phyloP scores from a whole-genome alignment of 1,140 invertebrate species.

The Drosophila erecta region DNA sequence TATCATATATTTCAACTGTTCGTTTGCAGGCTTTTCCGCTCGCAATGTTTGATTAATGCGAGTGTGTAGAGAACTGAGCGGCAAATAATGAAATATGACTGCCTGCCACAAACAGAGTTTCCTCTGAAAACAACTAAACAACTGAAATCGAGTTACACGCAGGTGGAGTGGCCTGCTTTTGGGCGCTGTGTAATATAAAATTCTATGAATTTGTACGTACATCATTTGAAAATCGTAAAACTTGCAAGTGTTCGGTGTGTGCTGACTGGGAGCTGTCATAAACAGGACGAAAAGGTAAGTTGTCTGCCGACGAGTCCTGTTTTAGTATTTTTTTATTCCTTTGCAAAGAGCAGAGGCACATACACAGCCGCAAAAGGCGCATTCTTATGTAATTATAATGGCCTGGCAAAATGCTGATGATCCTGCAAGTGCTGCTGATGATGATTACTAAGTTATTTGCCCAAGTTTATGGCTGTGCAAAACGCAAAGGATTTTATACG shows the following conservation, averaged over 20 bases:
- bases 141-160: constrained; percentile 57
- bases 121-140: constrained; percentile 44
- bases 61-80: constrained; percentile 50
- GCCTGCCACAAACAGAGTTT: constrained; percentile 14
- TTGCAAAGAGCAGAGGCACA: constrained; percentile 58
- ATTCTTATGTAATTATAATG: constrained; percentile 76
- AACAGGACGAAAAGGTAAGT: constrained; percentile 70
- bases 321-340: constrained; percentile 73
- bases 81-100: constrained; percentile 80
- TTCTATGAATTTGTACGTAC: constrained; percentile 84
- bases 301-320: constrained; percentile 21
- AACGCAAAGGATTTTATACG: constrained; percentile 63
- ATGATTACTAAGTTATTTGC: constrained; percentile 66
- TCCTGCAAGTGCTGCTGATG: constrained; percentile 43
- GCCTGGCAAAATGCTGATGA: constrained; percentile 64
- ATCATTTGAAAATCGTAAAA: constrained; percentile 83
- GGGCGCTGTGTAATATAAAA: constrained; percentile 81
- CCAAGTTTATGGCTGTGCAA: constrained; percentile 68
- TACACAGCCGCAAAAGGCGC: constrained; percentile 17
- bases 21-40: constrained; percentile 20
- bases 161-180: constrained; percentile 49
- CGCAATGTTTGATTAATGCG: constrained; percentile 70
- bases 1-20: constrained; percentile 14
- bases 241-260: constrained; percentile 67
- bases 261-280: constrained; percentile 65